Conservation (phyloP, 2,888 invertebrate species). For the Drosophila ustulata region DNA sequence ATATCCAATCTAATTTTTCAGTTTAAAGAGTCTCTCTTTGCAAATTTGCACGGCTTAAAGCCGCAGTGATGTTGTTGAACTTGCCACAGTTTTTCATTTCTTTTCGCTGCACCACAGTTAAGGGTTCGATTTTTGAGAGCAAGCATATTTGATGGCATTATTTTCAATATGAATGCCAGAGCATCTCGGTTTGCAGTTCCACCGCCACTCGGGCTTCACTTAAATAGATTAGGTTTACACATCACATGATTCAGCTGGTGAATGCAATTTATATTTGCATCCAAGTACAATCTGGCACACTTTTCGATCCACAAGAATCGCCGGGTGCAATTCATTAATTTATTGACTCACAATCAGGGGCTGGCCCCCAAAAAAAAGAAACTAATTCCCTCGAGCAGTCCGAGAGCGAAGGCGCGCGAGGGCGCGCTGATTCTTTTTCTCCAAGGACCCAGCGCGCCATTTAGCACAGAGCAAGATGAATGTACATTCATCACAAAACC, state of each 20-base stretch:
- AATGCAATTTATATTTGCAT: conserved; percentile 29
- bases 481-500: conserved; percentile 55
- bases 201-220: neutral
- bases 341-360: conserved; percentile 71
- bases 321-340: conserved; percentile 66
- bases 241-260: neutral
- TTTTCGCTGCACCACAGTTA: neutral
- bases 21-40: too few species aligned
- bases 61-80: neutral
- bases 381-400: conserved; percentile 46
- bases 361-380: conserved; percentile 14
- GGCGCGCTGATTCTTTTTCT: neutral
- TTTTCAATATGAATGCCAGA: neutral
- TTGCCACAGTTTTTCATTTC: neutral
- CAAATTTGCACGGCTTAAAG: neutral
- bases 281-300: conserved; percentile 7
- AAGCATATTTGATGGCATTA: neutral
- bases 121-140: neutral
- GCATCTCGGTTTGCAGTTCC: neutral
- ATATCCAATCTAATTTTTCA: too few species aligned
- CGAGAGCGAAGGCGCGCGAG: too few species aligned
- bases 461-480: conserved; percentile 45
- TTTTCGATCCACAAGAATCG: neutral
- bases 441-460: conserved; percentile 17
- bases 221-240: conserved; percentile 11